Evolutionary conservation across 1,140 invertebrate species (phyloP), one percentile per base, ranked within the genome.

Genomic region (Papilio machaon): DNA sequence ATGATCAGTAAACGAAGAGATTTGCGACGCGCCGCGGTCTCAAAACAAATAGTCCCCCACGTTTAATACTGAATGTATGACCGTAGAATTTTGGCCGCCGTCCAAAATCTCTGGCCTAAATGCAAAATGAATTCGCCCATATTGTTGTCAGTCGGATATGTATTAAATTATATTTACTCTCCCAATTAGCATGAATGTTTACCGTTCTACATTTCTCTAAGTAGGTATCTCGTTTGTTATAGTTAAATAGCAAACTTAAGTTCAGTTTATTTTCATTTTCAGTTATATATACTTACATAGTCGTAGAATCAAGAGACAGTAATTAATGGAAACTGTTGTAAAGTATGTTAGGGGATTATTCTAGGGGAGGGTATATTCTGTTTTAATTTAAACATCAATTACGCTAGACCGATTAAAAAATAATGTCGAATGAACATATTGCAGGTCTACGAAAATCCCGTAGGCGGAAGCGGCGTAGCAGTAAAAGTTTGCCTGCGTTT

Each of bases 371-470:
- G 0, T 60, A 9, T 60, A 60, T 60, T 60, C 58, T 58, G 52
- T 54, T 60, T 64, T 67, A 30, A 35, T 35, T 19, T 15, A 30
- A 76, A 52, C 47, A 76, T 23, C 49, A 78, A 78, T 19, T 77
- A 9, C 13, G 23, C 35, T 43, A 80, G 86, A 81, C 81, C 84
- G 82, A 38, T 49, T 81, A 85, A 89, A 89, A 82, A 86, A 90
- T 93, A 90, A 92, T 87, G 86, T 73, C 85, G 88, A 91, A 88
- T 86, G 85, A 85, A 88, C 90, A 91, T 91, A 83, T 83, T 85
- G 84, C 80, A 88, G 90, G 86, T 89, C 89, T 88, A 84, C 82
- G 64, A 74, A 86, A 90, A 90, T 88, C 88, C 90, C 85, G 60
- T 78, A 82, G 85, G 82, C 86, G 86, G 82, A 85, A 87, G 49